phyloP scores from a whole-genome alignment of 2,797 vertebrate genomes.

The Salmo trutta region DNA sequence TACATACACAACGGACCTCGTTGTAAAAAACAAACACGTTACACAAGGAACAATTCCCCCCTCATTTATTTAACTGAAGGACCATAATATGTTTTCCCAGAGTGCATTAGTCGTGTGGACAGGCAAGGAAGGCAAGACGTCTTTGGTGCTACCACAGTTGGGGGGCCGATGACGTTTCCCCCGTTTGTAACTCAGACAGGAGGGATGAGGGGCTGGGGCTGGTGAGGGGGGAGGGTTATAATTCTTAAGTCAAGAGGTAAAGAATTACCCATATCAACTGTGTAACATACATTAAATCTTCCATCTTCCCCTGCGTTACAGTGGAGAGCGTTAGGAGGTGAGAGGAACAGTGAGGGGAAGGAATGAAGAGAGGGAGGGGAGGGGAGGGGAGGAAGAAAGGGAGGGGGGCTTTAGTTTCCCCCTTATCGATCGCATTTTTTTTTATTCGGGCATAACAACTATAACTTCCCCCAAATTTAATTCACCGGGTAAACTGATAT shows the following conservation, averaged over 20 bases:
- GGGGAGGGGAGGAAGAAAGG: slow-evolving; percentile 8
- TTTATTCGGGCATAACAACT: slow-evolving; percentile 73
- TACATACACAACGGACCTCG: slow-evolving; percentile 53
- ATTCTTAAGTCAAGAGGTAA: slow-evolving; percentile 39
- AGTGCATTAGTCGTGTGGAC: slow-evolving; percentile 70
- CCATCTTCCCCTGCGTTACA: slow-evolving; percentile 29
- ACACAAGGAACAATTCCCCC: slow-evolving; percentile 60
- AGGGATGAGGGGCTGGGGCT: slow-evolving; percentile 28
- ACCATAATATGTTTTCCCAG: slow-evolving; percentile 71
- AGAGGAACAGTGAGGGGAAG: not conserved
- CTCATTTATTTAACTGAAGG: slow-evolving; percentile 75
- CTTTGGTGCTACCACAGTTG: slow-evolving; percentile 55
- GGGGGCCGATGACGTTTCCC: slow-evolving; percentile 52
- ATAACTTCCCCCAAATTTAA: slow-evolving; percentile 86
- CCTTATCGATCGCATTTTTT: slow-evolving; percentile 60
- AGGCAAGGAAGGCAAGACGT: slow-evolving; percentile 60
- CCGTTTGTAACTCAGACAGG: slow-evolving; percentile 63
- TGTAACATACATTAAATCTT: slow-evolving; percentile 45
- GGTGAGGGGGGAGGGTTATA: slow-evolving; percentile 1
- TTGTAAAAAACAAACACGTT: slow-evolving; percentile 57
- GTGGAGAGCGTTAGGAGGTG: slow-evolving; percentile 22
- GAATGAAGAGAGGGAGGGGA: not conserved
- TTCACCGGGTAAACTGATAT: slow-evolving; percentile 83
- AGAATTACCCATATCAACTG: slow-evolving; percentile 35
- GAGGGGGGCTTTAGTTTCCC: slow-evolving; percentile 50